Base-by-base conservation (phyloP, 1,140 invertebrate genomes). In the Drosophila trapezifrons region DNA sequence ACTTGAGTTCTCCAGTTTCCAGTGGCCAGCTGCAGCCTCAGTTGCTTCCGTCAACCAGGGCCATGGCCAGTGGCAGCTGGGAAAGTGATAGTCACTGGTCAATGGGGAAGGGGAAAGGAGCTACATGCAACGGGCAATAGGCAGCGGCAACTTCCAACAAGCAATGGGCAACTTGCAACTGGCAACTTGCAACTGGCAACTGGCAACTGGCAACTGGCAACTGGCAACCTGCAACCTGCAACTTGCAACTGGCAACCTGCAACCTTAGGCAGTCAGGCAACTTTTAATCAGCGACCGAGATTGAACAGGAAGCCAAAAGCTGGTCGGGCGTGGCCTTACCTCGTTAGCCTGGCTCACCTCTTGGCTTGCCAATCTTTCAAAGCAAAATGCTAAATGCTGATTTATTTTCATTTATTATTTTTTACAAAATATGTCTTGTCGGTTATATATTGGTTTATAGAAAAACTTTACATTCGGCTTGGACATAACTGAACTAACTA, bases 31-130 rank as follows among this genome's bases (percentile, higher is more conserved):
- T 17, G 64, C 78, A 46, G 58, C 66, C 22, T 2, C 22, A n/a
- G n/a, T 25, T 59, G 74, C 67, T 86, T 86, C 83, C 83, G 83
- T 83, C 83, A 83, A 77, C 71, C 67, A 76, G 70, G 74, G 65
- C 64, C 62, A 15, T 56, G 67, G 65, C 32, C 22, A 10, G 25
- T 64, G 37, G 55, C 55, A 62, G 37, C 49, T 56, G 43, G 9
- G 29, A 77, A 77, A 78, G 76, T 78, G 76, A 78, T 78, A 77
- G 75, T 77, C 76, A 56, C 8, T 43, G 43, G 17, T 38, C 47
- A 79, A 38, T 6, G n/a, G n/a, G n/a, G n/a, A n/a, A n/a, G n/a
- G n/a, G n/a, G n/a, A n/a, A 38, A 51, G 45, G n/a, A 32, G 42
- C 29, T 46, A 43, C 60, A 10, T 22, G 54, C 42, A 46, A 49